Percentiles rank a stretch among this genome's conserved stretches.
phyloP scores from a whole-genome alignment of 2,888 invertebrate genomes.

The Linyphia triangularis region DNA sequence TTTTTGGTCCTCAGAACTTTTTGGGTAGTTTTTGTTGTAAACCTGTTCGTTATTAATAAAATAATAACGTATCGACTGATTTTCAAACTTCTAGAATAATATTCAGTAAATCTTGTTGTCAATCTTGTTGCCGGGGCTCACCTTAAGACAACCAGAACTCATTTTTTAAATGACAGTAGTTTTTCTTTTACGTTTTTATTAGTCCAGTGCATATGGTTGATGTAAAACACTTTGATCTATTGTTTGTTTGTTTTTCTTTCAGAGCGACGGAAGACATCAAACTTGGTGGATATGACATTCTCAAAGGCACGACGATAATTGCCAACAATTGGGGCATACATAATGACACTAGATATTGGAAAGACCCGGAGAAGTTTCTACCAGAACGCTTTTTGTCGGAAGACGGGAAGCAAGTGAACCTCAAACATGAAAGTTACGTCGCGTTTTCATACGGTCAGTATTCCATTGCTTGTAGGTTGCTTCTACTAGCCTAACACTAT shows the following conservation, averaged over 20 bases:
- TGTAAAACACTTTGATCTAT: no score
- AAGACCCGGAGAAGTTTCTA: slow-evolving; percentile 47
- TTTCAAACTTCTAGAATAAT: no score
- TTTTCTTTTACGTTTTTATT: no score
- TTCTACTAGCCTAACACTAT: no score
- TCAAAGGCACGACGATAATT: slow-evolving; percentile 54
- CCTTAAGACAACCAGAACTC: background rate
- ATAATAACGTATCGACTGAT: no score
- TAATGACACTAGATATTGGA: slow-evolving; percentile 57
- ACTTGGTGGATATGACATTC: slow-evolving; percentile 45
- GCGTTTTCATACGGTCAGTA: slow-evolving; percentile 71
- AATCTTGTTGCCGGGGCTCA: background rate
- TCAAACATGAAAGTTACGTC: slow-evolving; percentile 60
- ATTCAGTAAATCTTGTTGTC: no score
- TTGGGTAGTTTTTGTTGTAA: no score
- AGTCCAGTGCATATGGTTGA: no score
- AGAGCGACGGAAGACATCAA: slow-evolving; percentile 65
- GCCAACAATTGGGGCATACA: slow-evolving; percentile 65
- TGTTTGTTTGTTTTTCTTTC: background rate
- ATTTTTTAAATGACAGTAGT: no score
- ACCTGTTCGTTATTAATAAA: no score
- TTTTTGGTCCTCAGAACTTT: no score
- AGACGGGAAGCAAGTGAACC: slow-evolving; percentile 46
- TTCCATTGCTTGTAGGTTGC: no score
- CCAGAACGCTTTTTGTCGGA: slow-evolving; percentile 51